phyloP scores from a whole-genome alignment of 2,113 vertebrate species.

The Centrocercus urophasianus region DNA sequence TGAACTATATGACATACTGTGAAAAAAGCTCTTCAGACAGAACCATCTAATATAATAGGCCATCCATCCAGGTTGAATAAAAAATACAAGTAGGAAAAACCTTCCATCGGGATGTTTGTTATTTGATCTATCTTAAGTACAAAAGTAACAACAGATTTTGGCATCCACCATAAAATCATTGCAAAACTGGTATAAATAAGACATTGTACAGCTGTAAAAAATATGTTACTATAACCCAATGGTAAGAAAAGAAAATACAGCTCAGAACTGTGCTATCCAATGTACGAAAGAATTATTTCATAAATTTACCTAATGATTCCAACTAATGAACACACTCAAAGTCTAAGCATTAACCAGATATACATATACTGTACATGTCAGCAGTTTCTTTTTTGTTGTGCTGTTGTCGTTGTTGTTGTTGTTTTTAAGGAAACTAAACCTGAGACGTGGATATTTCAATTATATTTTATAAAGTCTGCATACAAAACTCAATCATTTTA shows the following conservation, averaged over 20 bases:
- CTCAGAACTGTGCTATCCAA: constrained; percentile 42
- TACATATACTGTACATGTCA: neutral
- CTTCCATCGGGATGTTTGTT: neutral
- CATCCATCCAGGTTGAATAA: neutral
- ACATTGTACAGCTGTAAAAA: constrained; percentile 35
- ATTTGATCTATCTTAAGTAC: neutral
- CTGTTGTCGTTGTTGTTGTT: neutral
- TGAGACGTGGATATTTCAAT: neutral
- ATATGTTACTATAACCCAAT: constrained; percentile 2
- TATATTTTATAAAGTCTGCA: neutral
- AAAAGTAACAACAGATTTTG: neutral
- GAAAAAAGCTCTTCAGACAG: neutral
- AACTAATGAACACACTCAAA: neutral
- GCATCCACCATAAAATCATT: neutral
- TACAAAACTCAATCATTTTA: neutral
- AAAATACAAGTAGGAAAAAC: neutral
- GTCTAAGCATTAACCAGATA: neutral
- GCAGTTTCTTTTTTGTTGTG: neutral
- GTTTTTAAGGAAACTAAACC: neutral
- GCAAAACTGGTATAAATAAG: constrained; percentile 23
- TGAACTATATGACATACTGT: constrained; percentile 2
- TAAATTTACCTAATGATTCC: constrained; percentile 9
- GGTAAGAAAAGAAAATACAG: constrained; percentile 47
- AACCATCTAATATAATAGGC: neutral
- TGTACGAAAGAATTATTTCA: constrained; percentile 56